Evolutionary conservation across 1,140 invertebrate genomes (phyloP).

Genomic region (Octopus bimaculoides): DNA sequence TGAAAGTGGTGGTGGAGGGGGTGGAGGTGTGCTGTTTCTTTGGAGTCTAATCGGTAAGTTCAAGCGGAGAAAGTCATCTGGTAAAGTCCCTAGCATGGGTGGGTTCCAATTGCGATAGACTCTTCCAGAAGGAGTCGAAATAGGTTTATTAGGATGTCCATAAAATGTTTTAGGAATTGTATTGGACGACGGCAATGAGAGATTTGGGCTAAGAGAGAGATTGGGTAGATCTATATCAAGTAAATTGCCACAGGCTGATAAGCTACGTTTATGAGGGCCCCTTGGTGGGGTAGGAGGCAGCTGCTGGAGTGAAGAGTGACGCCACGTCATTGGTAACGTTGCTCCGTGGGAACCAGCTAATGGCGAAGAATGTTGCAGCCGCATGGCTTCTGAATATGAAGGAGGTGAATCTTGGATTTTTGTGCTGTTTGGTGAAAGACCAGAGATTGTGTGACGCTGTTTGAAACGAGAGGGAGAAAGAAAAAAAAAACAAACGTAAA

Average conservation of each 20-base stretch:
- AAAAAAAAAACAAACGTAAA: not conserved
- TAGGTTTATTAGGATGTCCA: slow-evolving; percentile 21
- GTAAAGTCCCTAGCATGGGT: slow-evolving; percentile 75
- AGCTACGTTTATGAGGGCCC: slow-evolving; percentile 9
- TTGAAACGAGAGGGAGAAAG: not conserved
- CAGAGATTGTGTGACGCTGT: slow-evolving; percentile 2
- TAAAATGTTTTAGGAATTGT: slow-evolving; percentile 20
- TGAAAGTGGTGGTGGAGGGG: not conserved
- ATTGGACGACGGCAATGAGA: slow-evolving; percentile 20
- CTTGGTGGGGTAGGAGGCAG: slow-evolving; percentile 6
- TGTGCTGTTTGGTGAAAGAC: slow-evolving; percentile 11
- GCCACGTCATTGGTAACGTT: slow-evolving; percentile 29
- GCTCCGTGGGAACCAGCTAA: slow-evolving; percentile 7
- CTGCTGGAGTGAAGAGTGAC: slow-evolving; percentile 19
- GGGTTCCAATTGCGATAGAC: slow-evolving; percentile 69
- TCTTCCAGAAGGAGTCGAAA: slow-evolving; percentile 13
- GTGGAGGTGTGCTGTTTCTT: not conserved
- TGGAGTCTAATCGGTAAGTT: not conserved
- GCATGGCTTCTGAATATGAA: slow-evolving; percentile 49
- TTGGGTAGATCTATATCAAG: slow-evolving; percentile 20
- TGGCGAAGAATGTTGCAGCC: slow-evolving; percentile 24
- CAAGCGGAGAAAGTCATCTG: slow-evolving; percentile 70
- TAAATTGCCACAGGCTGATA: slow-evolving; percentile 19
- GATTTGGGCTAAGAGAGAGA: not conserved
- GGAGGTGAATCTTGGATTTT: slow-evolving; percentile 42